Conservation (phyloP, 2,797 vertebrate species). For the Coregonus sp. region DNA sequence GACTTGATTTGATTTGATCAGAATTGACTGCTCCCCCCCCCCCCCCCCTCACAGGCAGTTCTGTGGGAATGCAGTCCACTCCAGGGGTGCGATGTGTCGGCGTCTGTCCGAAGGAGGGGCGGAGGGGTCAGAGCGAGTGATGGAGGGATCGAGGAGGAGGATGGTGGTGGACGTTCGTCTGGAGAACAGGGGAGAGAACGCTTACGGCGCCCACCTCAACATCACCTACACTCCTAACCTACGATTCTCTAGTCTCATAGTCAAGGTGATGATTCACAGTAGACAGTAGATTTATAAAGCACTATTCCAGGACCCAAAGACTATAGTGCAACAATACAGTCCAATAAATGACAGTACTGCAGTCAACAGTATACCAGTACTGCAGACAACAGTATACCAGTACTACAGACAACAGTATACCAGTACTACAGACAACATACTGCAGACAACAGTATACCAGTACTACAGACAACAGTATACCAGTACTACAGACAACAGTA, state of each 20-base stretch:
- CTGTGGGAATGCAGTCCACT: constrained; percentile 78
- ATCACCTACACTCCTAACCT: constrained; percentile 91
- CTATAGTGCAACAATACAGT: no score
- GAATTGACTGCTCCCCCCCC: not conserved
- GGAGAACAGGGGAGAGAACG: constrained; percentile 94
- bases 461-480: no score
- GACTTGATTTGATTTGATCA: not conserved
- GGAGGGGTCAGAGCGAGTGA: constrained; percentile 77
- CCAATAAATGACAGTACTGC: not conserved
- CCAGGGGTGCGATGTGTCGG: constrained; percentile 67
- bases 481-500: not conserved
- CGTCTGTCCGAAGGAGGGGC: constrained; percentile 64
- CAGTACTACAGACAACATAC: no score
- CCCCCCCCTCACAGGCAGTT: constrained; percentile 79
- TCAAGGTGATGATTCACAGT: constrained; percentile 75
- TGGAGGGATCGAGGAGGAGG: constrained; percentile 84
- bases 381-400: not conserved
- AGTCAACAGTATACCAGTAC: not conserved
- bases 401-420: not conserved
- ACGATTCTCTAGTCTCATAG: constrained; percentile 87
- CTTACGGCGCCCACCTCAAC: constrained; percentile 86
- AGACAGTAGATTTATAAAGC: not conserved
- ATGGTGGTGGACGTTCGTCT: constrained; percentile 85
- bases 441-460: no score
- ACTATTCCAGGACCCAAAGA: not conserved